A percentile compares a stretch with the other conserved stretches of the same genome.
Conservation (phyloP, 1,140 invertebrate genomes). For the Drosophila nikananu region DNA sequence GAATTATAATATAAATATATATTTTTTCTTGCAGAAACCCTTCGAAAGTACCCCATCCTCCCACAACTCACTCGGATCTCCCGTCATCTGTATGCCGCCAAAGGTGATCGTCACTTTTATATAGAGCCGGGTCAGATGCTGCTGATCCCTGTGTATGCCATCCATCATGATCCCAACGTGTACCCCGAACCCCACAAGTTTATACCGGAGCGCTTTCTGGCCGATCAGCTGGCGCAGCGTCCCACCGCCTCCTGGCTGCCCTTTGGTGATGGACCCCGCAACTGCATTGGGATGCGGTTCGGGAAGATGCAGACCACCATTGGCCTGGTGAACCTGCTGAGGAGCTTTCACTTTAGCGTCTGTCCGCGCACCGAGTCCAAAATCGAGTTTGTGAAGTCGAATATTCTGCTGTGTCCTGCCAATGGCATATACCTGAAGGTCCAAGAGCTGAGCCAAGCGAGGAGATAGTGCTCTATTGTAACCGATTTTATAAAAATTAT, state of each 20-base stretch:
- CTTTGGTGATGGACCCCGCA: slow-evolving; percentile 87
- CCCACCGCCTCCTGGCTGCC: slow-evolving; percentile 87
- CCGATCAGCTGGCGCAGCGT: slow-evolving; percentile 84
- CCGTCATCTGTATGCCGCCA: slow-evolving; percentile 66
- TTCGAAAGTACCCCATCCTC: slow-evolving; percentile 86
- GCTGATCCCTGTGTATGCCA: slow-evolving; percentile 87
- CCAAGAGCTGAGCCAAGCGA: slow-evolving; percentile 28
- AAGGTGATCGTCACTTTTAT: slow-evolving; percentile 54
- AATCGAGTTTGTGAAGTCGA: slow-evolving; percentile 84
- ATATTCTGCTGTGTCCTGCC: slow-evolving; percentile 83
- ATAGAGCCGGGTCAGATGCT: slow-evolving; percentile 83
- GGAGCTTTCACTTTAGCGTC: slow-evolving; percentile 75
- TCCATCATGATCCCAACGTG: slow-evolving; percentile 87
- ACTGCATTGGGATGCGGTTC: slow-evolving; percentile 86
- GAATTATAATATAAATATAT: background rate
- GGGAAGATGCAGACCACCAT: slow-evolving; percentile 85
- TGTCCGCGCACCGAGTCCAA: slow-evolving; percentile 83
- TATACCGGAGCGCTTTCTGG: slow-evolving; percentile 87
- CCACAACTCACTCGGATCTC: slow-evolving; percentile 73
- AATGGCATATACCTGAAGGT: slow-evolving; percentile 84
- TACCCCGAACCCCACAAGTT: slow-evolving; percentile 88
- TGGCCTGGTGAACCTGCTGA: slow-evolving; percentile 84
- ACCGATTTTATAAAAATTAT: background rate
- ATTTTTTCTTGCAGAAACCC: slow-evolving; percentile 58
- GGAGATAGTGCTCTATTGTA: slow-evolving; percentile 5